A percentile compares a stretch with the other conserved stretches of the same genome.
These are phyloP conservation scores for Piaya cayana DNA, from an alignment of 2,113 vertebrate species.

Conservation along the genomic window DNA sequence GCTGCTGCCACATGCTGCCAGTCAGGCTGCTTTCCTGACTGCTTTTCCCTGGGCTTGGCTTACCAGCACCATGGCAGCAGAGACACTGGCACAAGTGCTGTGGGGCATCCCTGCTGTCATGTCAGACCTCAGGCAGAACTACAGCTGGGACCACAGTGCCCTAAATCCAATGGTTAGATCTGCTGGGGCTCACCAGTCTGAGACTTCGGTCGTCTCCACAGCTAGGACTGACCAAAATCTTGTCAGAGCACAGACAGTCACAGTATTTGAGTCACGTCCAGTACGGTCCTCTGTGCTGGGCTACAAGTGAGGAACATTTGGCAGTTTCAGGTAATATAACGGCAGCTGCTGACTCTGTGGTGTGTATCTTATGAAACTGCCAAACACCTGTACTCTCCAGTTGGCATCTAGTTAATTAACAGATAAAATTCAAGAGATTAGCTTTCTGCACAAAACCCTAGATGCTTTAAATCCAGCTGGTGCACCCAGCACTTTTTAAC, in stretches of 20 bases:
- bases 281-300: background rate
- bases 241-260: background rate
- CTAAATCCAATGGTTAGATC: background rate
- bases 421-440: constrained; percentile 34
- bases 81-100: background rate
- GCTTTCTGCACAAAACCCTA: background rate
- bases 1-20: background rate
- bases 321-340: constrained; percentile 27
- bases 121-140: background rate
- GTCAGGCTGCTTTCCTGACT: background rate
- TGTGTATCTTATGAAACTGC: constrained; percentile 19
- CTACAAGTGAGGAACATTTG: constrained; percentile 5
- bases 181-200: background rate
- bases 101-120: background rate
- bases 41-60: background rate
- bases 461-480: background rate
- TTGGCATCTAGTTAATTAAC: constrained; percentile 55
- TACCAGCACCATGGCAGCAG: background rate
- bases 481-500: background rate
- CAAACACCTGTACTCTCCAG: constrained; percentile 62
- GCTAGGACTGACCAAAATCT: background rate
- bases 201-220: background rate
- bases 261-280: background rate
- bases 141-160: rapidly evolving
- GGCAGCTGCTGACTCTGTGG: constrained; percentile 54